Conservation (phyloP, 2,797 vertebrate species). For the Sebastes variabilis region DNA sequence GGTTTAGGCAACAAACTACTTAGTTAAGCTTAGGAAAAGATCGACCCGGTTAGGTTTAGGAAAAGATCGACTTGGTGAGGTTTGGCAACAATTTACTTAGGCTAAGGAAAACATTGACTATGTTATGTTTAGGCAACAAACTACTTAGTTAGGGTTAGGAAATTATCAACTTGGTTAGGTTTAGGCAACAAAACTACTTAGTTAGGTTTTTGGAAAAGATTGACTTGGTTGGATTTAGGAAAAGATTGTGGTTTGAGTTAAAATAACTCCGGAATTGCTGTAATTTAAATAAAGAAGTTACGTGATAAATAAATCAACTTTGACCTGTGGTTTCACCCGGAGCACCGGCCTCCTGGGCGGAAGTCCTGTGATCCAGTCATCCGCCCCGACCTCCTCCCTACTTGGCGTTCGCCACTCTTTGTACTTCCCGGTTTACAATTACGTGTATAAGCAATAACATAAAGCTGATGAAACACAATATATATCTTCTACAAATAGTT, state of each 20-base stretch:
- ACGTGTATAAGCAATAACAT: background rate
- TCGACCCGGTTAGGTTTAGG: too few species aligned
- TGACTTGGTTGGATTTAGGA: background rate
- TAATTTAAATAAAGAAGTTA: background rate
- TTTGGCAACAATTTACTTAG: too few species aligned
- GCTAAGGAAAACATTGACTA: rapidly evolving
- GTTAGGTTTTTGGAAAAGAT: too few species aligned
- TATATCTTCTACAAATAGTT: background rate
- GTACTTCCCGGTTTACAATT: too few species aligned
- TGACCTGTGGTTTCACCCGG: rapidly evolving
- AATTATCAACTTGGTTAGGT: too few species aligned
- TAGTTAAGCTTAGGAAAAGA: background rate
- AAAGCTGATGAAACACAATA: background rate
- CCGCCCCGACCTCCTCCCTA: too few species aligned
- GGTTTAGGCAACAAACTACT: background rate
- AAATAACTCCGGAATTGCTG: background rate
- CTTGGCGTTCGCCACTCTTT: too few species aligned
- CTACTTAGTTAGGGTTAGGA: background rate
- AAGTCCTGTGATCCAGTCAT: background rate
- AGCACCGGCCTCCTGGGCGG: background rate
- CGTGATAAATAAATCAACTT: background rate
- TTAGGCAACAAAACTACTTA: background rate
- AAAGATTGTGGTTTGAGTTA: background rate
- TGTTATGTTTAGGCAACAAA: too few species aligned
- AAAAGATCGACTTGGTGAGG: too few species aligned